Percentiles rank a stretch among this genome's conserved stretches.
Conservation (phyloP, 2,888 invertebrate species). For the Acanthosoma haemorrhoidale region DNA sequence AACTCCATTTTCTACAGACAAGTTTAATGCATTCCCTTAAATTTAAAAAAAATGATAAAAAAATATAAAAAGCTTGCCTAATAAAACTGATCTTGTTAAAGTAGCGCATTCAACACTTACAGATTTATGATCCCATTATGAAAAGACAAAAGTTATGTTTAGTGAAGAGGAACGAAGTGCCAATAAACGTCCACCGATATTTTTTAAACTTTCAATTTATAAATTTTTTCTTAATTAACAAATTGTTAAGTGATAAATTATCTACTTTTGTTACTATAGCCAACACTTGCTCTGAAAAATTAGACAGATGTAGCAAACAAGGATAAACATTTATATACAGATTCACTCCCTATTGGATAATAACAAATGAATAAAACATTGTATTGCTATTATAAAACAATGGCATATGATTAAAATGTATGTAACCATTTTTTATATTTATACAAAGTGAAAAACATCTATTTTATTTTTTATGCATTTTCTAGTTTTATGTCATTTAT, state of each 20-base stretch:
- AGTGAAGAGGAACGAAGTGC: constrained; percentile 27
- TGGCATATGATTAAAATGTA: neutral
- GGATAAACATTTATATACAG: too few relatives aligned
- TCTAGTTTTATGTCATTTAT: neutral
- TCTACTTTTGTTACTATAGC: constrained; percentile 4
- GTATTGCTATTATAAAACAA: neutral
- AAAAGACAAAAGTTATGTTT: constrained; percentile 10
- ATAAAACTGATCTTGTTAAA: neutral
- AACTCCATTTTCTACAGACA: neutral
- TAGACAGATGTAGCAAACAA: neutral
- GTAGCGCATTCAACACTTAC: neutral
- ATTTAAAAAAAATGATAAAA: neutral
- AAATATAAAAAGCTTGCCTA: neutral
- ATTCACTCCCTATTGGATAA: too few relatives aligned
- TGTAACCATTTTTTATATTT: neutral
- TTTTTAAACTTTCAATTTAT: constrained; percentile 3
- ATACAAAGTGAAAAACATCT: neutral
- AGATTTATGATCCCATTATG: constrained; percentile 3
- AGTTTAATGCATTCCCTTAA: neutral
- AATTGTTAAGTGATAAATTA: too few relatives aligned
- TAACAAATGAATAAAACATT: neutral
- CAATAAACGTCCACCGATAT: constrained; percentile 29
- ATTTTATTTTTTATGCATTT: neutral
- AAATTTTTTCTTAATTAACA: neutral
- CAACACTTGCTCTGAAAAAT: constrained; percentile 24